These are phyloP conservation scores for Plutella xylostella DNA, from an alignment of 2,888 invertebrate species.

Conservation along the genomic window DNA sequence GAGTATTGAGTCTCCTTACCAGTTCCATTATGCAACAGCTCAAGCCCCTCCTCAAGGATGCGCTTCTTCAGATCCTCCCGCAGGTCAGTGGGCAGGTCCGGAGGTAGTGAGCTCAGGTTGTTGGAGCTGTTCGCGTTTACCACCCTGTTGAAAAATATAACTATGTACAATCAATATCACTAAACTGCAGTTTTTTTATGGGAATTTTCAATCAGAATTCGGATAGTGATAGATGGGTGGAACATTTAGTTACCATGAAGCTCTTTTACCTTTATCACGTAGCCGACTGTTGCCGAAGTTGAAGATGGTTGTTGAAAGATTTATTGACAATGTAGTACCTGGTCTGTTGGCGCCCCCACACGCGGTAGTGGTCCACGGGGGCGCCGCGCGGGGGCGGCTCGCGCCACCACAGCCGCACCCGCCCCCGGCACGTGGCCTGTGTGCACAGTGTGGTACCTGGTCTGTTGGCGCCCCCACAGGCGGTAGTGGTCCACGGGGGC, in stretches of 20 bases:
- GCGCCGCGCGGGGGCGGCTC: conserved; percentile 83
- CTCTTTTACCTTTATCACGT: too few relatives aligned
- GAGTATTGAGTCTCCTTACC: conserved; percentile 68
- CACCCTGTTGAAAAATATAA: conserved; percentile 17
- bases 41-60: conserved; percentile 66
- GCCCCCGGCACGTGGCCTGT: conserved; percentile 77
- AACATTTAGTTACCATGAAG: too few relatives aligned
- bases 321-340: conserved; percentile 66
- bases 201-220: too few relatives aligned
- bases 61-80: conserved; percentile 43
- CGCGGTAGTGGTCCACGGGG: conserved; percentile 59
- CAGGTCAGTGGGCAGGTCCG: conserved; percentile 39
- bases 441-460: background rate
- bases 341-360: background rate
- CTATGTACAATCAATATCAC: too few relatives aligned
- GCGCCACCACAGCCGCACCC: conserved; percentile 86
- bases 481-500: background rate
- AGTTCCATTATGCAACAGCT: conserved; percentile 79
- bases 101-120: conserved; percentile 38
- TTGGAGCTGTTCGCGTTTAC: conserved; percentile 37
- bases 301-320: too few relatives aligned
- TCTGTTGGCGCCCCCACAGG: background rate
- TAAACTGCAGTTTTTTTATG: too few relatives aligned
- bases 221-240: too few relatives aligned
- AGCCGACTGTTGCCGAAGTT: too few relatives aligned